Conservation (phyloP, 2,888 invertebrate genomes). For the Scaptomyza reducta region DNA sequence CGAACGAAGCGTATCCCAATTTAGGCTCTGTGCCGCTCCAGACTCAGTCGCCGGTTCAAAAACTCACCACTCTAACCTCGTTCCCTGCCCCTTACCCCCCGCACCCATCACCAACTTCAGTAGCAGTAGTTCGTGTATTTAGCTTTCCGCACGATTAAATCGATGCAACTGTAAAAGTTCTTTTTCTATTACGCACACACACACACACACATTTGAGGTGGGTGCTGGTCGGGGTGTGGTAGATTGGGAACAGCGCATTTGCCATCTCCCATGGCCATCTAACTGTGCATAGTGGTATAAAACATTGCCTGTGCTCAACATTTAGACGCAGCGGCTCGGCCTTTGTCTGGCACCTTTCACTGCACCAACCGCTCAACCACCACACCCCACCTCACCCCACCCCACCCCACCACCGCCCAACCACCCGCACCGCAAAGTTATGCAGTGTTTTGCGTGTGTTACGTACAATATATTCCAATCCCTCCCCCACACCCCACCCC, state of each 20-base stretch:
- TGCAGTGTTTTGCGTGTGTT: slow-evolving; percentile 61
- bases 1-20: slow-evolving; percentile 78
- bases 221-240: too few relatives aligned
- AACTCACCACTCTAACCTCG: not conserved
- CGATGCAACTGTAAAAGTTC: slow-evolving; percentile 80
- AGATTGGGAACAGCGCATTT: not conserved
- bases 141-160: slow-evolving; percentile 82
- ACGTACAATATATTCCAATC: slow-evolving; percentile 14
- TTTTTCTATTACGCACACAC: slow-evolving; percentile 77
- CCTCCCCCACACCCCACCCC: slow-evolving; percentile 19
- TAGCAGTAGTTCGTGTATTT: slow-evolving; percentile 53
- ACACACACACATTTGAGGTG: slow-evolving; percentile 56
- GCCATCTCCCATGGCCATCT: slow-evolving; percentile 53
- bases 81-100: not conserved
- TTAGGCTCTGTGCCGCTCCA: slow-evolving; percentile 68
- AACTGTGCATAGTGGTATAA: slow-evolving; percentile 53
- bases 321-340: slow-evolving; percentile 55
- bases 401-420: not conserved
- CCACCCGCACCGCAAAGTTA: slow-evolving; percentile 34
- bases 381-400: not conserved
- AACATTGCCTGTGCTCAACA: slow-evolving; percentile 68
- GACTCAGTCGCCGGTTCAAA: slow-evolving; percentile 59
- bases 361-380: slow-evolving; percentile 5
- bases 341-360: slow-evolving; percentile 57
- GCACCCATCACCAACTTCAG: slow-evolving; percentile 2